Percentiles rank a stretch among this genome's conserved stretches.
These are phyloP conservation scores for Paracanthobrama guichenoti DNA, from an alignment of 2,113 vertebrate species.

Conservation along the genomic window DNA sequence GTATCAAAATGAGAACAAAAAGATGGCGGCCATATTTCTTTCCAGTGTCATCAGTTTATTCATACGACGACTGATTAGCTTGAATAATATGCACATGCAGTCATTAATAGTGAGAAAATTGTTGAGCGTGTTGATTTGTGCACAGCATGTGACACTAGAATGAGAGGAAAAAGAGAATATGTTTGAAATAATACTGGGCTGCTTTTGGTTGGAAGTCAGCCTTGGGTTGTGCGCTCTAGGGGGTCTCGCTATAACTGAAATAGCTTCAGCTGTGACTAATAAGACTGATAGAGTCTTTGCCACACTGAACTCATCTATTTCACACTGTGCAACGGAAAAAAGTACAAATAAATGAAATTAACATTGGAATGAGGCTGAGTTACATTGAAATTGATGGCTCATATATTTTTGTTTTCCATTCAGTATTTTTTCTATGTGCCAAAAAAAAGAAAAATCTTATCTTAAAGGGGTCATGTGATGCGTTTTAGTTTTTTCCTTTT, in stretches of 20 bases:
- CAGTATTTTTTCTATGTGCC: background rate
- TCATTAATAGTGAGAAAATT: background rate
- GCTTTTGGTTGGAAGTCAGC: conserved; percentile 12
- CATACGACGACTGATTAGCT: background rate
- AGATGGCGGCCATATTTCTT: conserved; percentile 12
- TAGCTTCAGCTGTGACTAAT: conserved; percentile 35
- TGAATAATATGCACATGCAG: background rate
- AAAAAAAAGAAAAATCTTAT: background rate
- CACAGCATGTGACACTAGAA: background rate
- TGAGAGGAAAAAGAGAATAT: conserved; percentile 10
- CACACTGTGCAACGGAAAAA: conserved; percentile 23
- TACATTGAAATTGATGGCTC: background rate
- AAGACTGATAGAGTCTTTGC: conserved; percentile 22
- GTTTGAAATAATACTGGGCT: conserved; percentile 1
- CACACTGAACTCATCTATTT: conserved; percentile 11
- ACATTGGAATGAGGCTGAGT: background rate
- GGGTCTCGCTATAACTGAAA: conserved; percentile 26
- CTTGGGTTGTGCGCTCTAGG: conserved; percentile 21
- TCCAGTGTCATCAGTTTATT: background rate
- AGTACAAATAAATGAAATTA: conserved; percentile 3
- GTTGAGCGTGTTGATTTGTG: conserved; percentile 5
- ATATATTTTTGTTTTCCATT: background rate
- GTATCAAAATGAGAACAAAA: conserved; percentile 8
- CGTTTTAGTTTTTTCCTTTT: no score
- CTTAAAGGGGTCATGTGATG: no score